phyloP scores from a whole-genome alignment of 2,888 invertebrate genomes.

The Nudaria mundana region DNA sequence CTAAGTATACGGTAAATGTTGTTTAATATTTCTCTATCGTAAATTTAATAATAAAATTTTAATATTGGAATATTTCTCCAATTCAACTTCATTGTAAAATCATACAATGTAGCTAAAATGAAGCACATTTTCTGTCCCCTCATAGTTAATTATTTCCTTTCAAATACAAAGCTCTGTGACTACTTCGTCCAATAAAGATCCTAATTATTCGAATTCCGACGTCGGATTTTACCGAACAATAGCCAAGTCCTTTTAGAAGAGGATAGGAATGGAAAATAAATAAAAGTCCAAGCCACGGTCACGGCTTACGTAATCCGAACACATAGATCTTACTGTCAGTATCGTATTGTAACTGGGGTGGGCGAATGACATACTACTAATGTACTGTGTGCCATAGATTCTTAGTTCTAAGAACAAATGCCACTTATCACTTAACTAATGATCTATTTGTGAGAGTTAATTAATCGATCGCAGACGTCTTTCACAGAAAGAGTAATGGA shows the following conservation, averaged over 20 bases:
- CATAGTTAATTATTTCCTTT: conserved; percentile 1
- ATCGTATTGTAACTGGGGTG: conserved; percentile 37
- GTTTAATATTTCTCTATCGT: background rate
- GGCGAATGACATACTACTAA: conserved; percentile 30
- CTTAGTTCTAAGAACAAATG: conserved; percentile 17
- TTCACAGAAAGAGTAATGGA: conserved; percentile 4
- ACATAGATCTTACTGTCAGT: conserved; percentile 59
- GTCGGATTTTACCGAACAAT: conserved; percentile 32
- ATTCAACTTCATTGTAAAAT: background rate
- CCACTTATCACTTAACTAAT: conserved; percentile 33
- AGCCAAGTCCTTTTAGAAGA: conserved; percentile 32
- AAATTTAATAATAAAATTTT: too few species aligned
- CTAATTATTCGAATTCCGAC: conserved; percentile 20
- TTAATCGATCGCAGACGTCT: conserved; percentile 25
- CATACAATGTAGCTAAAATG: background rate
- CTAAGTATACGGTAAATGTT: background rate
- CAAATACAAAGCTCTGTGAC: conserved; percentile 12
- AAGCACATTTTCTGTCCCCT: conserved; percentile 1
- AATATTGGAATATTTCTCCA: too few species aligned
- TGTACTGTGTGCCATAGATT: conserved; percentile 11
- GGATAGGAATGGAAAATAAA: conserved; percentile 40
- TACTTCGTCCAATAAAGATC: conserved; percentile 21
- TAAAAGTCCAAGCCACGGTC: conserved; percentile 48
- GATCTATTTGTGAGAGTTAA: conserved; percentile 27
- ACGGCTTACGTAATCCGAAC: conserved; percentile 64